Evolutionary conservation across 2,113 vertebrate genomes (phyloP), one percentile per base, ranked within the genome.

Genomic region (Sapayoa aenigma): DNA sequence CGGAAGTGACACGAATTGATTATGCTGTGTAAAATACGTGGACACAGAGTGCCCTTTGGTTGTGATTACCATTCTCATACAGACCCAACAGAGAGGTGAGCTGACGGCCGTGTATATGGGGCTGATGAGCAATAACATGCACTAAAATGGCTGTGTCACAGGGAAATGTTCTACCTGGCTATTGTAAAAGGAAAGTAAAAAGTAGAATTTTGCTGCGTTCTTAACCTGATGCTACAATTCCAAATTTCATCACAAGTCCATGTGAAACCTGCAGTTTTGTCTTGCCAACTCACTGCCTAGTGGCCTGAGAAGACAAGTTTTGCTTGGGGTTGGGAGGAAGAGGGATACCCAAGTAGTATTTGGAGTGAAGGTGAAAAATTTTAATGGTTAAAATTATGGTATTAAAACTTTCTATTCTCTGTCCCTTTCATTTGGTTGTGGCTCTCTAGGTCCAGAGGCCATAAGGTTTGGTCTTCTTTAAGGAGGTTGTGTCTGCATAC

Each of bases 271-370:
- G 33, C 18, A 27, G 1, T 87, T 81, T 50, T 53, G 25, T 59
- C 21, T 69, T 53, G 7, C 18, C 28, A 49, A 14, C 15, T 52
- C 42, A 19, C 24, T 53, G 33, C 79, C 20, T 0, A 0, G 24
- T 67, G 42, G 47, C 71, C 25, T 85, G n/a, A 16, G 19, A 67
- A 67, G 50, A n/a, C 33, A 53, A 49, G 15, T 13, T 76, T 72
- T 68, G 63, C 42, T 60, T 85, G 22, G 25, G 28, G 22, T 4
- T 68, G 47, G 5, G 27, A 50, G 73, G 56, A 80, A 60, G 44
- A 73, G 33, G 35, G 77, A 68, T 33, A 35, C 12, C 35, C 1
- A 8, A 53, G 28, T 17, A 50, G 25, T 89, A n/a, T 65, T 87
- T 80, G 41, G 52, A 47, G 18, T 24, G 44, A 35, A 16, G 12